Evolutionary conservation across 1,140 invertebrate genomes (phyloP).

Genomic region (Drosophila ironensis): DNA sequence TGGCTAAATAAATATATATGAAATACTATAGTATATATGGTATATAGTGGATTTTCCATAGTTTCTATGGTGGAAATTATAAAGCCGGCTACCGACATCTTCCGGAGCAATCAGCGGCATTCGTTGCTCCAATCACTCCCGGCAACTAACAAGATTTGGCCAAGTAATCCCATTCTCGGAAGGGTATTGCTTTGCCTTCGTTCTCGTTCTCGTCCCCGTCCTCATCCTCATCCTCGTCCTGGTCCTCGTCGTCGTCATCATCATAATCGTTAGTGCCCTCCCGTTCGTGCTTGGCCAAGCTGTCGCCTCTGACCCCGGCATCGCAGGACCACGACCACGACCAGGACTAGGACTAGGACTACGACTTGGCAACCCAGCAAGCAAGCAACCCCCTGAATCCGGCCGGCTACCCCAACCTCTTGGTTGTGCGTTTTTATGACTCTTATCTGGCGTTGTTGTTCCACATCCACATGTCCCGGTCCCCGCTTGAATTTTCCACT

Average conservation of each 20-base stretch:
- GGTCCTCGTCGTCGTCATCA: conserved; percentile 53
- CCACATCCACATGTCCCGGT: conserved; percentile 24
- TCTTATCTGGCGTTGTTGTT: conserved; percentile 67
- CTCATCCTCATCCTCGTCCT: background rate
- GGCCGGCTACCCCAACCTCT: conserved; percentile 18
- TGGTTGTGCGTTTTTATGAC: conserved; percentile 66
- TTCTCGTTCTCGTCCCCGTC: background rate
- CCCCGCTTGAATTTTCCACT: conserved; percentile 51
- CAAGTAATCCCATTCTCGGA: background rate
- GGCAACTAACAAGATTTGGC: background rate
- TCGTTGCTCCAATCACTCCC: background rate
- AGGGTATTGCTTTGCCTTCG: conserved; percentile 15
- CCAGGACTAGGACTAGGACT: too few relatives aligned
- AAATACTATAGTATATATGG: too few relatives aligned
- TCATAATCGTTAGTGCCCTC: conserved; percentile 69
- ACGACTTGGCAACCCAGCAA: too few relatives aligned
- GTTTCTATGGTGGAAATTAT: too few relatives aligned
- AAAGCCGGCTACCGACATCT: too few relatives aligned
- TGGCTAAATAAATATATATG: background rate
- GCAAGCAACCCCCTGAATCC: too few relatives aligned
- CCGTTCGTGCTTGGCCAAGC: background rate
- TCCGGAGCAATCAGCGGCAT: too few relatives aligned
- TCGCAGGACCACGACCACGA: too few relatives aligned
- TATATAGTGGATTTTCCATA: too few relatives aligned
- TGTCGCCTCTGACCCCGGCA: background rate